Base-by-base conservation (phyloP, 37 sponge, comb jelly and placozoan genomes). In the Lycopodina hypogea region DNA sequence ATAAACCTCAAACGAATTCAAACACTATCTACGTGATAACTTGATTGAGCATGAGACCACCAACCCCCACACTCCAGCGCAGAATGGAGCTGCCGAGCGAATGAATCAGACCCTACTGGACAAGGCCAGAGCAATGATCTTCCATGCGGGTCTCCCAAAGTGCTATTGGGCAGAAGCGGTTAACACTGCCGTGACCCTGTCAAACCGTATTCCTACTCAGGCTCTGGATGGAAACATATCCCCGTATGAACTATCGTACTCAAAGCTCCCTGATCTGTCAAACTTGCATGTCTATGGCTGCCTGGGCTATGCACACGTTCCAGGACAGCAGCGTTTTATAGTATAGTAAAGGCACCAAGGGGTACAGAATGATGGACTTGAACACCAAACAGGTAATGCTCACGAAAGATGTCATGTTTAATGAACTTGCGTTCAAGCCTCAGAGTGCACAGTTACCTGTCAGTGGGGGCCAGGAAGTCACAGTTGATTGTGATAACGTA, bases 101-200 rank as follows among this genome's bases (percentile, higher is more conserved):
- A 56, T 87, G 64, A 87, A 87, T 48, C 69, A 81, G 26, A 87
- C 87, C 26, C 71, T 87, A 17, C 35, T 75, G 71, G 87, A 87
- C 33, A 36, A 77, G 42, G 87, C 77, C 2, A 58, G 71, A 40
- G 55, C 77, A 28, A 87, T 87, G 87, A 56, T 87, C 35, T 11
- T 56, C 22, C 88, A 87, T 64, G 78, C 88, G 38, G 74, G 83
- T 36, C 67, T 87, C 21, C 19, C 53, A 3, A 62, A 81, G 29
- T 23, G 41, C 21, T 87, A 50, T 57, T 87, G 87, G 87, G 82
- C 82, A 48, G 88, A 82, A 78, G 88, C 88, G 39, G 79, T 82
- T 36, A 75, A 55, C 24, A 82, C 83, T 67, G 82, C 82, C 36
- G 79, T 69, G 19, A 83, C 53, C 71, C 40, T 82, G 1, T 63